Base-by-base conservation (phyloP, 2,888 invertebrate genomes). In the Diarsia brunnea region DNA sequence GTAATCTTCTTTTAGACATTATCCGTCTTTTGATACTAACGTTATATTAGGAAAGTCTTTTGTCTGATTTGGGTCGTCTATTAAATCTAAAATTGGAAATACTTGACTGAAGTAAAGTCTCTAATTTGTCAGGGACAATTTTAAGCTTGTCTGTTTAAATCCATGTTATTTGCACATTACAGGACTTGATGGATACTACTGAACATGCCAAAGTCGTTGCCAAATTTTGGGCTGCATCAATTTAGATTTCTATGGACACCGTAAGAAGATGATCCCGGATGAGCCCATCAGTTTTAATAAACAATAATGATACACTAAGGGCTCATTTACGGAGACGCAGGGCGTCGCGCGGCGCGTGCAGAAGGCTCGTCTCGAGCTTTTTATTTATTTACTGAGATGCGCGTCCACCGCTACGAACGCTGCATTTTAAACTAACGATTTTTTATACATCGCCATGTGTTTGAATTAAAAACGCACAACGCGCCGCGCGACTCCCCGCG, bases 21-120 rank as follows among this genome's bases (percentile, higher is more conserved):
- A 73, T 58, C 55, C 24, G 27, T 65, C 55, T 64, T 73, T 82
- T 84, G 70, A 68, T 67, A 71, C 55, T 55, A 55, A 82, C 55
- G 47, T 55, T 71, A 27, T n/a, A 49, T 60, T 45, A 31, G 67
- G 67, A 75, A 75, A 60, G 53, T 63, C 61, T 60, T 75, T 84
- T 60, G 55, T 51, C 16, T 73, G 45, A 65, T 70, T 70, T 45
- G 14, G 63, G 45, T 53, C 45, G 51, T 43, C 38, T 49, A 53
- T 65, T 78, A 38, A 58, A 82, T 61, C 55, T 64, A 31, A 45
- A 31, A 79, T n/a, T 58, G 51, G 16, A 64, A 49, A 71, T 55
- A 7, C 31, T 64, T 24, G 19, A 38, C 19, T n/a, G 27, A 24
- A 5, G 7, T 43, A 21, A 47, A 53, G 8, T 63, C 11, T 63